Conservation (phyloP, 2,113 vertebrate species). For the Tautogolabrus adspersus region DNA sequence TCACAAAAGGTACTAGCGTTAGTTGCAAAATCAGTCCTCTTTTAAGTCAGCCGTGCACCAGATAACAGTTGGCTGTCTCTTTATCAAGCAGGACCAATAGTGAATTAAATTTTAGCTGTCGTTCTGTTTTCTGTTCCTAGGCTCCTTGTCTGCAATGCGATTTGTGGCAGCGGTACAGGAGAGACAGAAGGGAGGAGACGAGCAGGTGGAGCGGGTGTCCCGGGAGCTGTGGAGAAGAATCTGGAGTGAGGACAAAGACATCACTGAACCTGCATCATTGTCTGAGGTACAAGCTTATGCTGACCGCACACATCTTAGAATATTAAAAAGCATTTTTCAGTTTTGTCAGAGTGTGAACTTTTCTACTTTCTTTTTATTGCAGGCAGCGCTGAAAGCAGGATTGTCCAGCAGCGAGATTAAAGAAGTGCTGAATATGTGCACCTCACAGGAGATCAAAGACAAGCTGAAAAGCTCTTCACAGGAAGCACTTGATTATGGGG, state of each 20-base stretch:
- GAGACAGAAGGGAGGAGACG: constrained; percentile 65
- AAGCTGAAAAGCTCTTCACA: constrained; percentile 86
- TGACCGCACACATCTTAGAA: neutral
- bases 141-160: constrained; percentile 87
- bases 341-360: neutral
- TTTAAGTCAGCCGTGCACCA: neutral
- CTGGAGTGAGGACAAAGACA: constrained; percentile 90
- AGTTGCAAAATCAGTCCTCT: neutral
- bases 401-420: constrained; percentile 80
- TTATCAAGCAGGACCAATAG: neutral
- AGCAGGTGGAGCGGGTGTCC: constrained; percentile 83
- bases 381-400: constrained; percentile 89
- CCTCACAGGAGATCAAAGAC: constrained; percentile 86
- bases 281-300: constrained; percentile 67
- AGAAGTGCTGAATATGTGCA: constrained; percentile 76
- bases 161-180: constrained; percentile 85
- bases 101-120: neutral
- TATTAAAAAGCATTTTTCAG: neutral
- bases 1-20: constrained; percentile 84
- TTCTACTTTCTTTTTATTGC: neutral
- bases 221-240: constrained; percentile 89
- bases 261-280: constrained; percentile 79
- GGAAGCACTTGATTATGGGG: constrained; percentile 86
- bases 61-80: neutral
- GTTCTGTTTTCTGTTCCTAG: constrained; percentile 65